Evolutionary conservation across 2,113 vertebrate genomes (phyloP), one percentile per base, ranked within the genome.

Genomic region (Trematomus loennbergii): DNA sequence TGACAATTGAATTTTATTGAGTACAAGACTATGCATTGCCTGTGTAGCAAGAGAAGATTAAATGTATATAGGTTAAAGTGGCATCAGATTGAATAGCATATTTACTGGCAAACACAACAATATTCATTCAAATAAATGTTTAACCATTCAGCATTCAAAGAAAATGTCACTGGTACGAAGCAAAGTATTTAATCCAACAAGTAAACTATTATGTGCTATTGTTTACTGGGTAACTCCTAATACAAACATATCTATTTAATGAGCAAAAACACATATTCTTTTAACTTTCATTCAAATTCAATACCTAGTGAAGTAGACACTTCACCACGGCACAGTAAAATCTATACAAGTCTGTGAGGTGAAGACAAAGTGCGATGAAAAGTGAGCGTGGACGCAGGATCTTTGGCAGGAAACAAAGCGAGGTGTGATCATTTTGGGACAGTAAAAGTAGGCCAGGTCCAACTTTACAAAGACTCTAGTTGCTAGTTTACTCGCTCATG

Each of bases 401-500:
- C 0, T 75, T 65, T 75, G 43, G 45, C 52, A 73, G 75, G 59
- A 79, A 79, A 76, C 57, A 43, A 22, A 3, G 22, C 1, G 43
- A 62, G 45, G 43, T 71, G 62, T 48, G 45, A 83, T 53, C 73
- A 75, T 15, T 60, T 12, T 12, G 17, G 17, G 12, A 52, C 25
- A 63, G 59, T 58, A 54, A 85, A 49, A 70, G 45, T 66, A 87
- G 71, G 78, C 18, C 86, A 83, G 20, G 16, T n/a, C 49, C 33
- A 66, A 71, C 63, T 36, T 57, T 61, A 67, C 25, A 54, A 48
- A 81, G 22, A 49, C 16, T 46, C 12, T 63, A 18, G 40, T 12
- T 72, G 25, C 15, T 16, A 10, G 43, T 72, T 78, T 18, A 46
- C 33, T 53, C 13, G 0, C 7, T 33, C 15, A 2, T 66, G 54